Base-by-base conservation (phyloP, 2,113 vertebrate species). In the Leuciscus idus region DNA sequence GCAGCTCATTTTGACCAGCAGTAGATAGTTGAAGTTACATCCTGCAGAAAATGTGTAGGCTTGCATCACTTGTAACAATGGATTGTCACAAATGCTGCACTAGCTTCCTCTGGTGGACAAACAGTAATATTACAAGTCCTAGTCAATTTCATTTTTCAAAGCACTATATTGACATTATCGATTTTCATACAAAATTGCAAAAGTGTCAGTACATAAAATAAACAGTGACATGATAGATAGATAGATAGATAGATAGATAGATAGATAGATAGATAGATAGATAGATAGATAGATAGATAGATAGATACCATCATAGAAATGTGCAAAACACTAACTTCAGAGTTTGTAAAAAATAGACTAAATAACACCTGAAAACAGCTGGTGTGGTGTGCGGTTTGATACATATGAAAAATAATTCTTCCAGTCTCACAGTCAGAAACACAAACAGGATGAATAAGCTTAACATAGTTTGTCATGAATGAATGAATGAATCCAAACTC, bases 21-120 rank as follows among this genome's bases (percentile, higher is more conserved):
- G 30, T 17, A 68, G 30, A 36, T 30, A 66, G 15, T 28, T 0
- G 13, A 13, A 0, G 2, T 2, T 7, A 66, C 26, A 66, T 36
- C 17, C 33, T 23, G 19, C 19, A 72, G 19, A 4, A 1, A 36
- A 36, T 68, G 19, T 21, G 66, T 19, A 68, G 3, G 6, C 72
- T 10, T 10, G n/a, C 7, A 33, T 17, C 43, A 43, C 11, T 77
- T 11, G 17, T n/a, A 1, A 75, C 30, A 9, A 17, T 13, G 21
- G 2, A 36, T n/a, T n/a, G 19, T 13, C 4, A 17, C 55, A 80
- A 61, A 61, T 80, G 10, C 55, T 85, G 84, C 74, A 84, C 64
- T 87, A 80, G n/a, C 88, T 8, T 92, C 92, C 91, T 91, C 93
- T 93, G 83, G 87, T 93, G 94, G 92, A 84, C 26, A 28, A 80